Evolutionary conservation across 2,113 vertebrate species (phyloP).

Genomic region (Myotis yumanensis): DNA sequence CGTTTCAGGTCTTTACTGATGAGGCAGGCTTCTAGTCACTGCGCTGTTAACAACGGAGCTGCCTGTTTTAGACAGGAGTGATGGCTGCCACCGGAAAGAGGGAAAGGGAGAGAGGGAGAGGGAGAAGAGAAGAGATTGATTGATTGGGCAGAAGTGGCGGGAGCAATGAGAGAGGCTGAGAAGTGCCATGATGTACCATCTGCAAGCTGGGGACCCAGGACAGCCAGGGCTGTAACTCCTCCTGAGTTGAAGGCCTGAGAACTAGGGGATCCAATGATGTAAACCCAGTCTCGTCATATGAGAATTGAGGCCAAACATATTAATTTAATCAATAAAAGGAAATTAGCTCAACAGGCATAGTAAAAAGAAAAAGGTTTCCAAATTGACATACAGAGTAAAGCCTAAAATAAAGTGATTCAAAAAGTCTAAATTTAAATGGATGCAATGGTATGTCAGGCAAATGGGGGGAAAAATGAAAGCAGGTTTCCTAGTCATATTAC

Average conservation of each 20-base stretch:
- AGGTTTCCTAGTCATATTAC: not conserved
- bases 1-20: not conserved
- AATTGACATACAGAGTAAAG: not conserved
- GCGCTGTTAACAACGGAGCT: not conserved
- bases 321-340: not conserved
- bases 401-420: not conserved
- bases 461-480: not conserved
- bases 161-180: not conserved
- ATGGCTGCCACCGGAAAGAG: not conserved
- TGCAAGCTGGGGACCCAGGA: not conserved
- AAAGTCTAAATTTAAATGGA: not conserved
- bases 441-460: not conserved
- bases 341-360: not conserved
- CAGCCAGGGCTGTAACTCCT: not conserved
- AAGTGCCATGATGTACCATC: not conserved
- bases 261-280: not conserved
- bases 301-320: not conserved
- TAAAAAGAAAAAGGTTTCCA: not conserved
- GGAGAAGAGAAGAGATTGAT: not conserved
- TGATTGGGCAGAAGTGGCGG: not conserved
- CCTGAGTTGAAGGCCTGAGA: not conserved
- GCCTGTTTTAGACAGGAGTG: not conserved
- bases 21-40: not conserved
- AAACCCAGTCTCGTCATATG: no score
- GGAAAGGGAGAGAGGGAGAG: not conserved